phyloP scores from a whole-genome alignment of 37 sponge, comb jelly and placozoan species.

The Ianthella basta region DNA sequence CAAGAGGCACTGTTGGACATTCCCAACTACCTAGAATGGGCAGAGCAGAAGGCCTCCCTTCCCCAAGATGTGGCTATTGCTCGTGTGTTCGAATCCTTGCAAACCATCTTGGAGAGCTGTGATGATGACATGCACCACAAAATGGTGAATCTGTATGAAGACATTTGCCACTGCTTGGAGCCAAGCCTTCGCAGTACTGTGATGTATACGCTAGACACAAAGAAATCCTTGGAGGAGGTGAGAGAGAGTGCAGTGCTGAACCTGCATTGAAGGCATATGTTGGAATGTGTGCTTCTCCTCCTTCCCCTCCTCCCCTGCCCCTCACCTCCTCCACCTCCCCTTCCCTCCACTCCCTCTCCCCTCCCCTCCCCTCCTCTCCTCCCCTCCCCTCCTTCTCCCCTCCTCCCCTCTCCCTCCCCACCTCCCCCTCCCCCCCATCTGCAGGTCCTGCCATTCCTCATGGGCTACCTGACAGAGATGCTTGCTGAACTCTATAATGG shows the following conservation, averaged over 20 bases:
- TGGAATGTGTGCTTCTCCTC: neutral
- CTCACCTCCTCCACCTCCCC: no score
- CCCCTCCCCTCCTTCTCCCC: no score
- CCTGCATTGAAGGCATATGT: neutral
- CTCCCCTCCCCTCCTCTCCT: no score
- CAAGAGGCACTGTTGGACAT: neutral
- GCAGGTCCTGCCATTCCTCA: neutral
- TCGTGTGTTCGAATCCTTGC: neutral
- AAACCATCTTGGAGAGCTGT: neutral
- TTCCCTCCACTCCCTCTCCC: no score
- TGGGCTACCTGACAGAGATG: slow-evolving; percentile 28
- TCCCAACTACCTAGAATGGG: slow-evolving; percentile 20
- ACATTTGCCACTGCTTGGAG: neutral
- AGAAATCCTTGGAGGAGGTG: slow-evolving; percentile 3
- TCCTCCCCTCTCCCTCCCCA: no score
- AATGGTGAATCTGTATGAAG: neutral
- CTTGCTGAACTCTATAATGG: neutral
- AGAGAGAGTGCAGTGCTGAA: neutral
- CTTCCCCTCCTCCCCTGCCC: no score
- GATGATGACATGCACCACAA: slow-evolving; percentile 26
- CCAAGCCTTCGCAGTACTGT: neutral
- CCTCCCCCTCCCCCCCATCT: no score
- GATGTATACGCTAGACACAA: no score
- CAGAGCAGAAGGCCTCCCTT: neutral
- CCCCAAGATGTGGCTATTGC: neutral